Base-by-base conservation (phyloP, 2,888 invertebrate species). In the Agonopterix alstromeriana region DNA sequence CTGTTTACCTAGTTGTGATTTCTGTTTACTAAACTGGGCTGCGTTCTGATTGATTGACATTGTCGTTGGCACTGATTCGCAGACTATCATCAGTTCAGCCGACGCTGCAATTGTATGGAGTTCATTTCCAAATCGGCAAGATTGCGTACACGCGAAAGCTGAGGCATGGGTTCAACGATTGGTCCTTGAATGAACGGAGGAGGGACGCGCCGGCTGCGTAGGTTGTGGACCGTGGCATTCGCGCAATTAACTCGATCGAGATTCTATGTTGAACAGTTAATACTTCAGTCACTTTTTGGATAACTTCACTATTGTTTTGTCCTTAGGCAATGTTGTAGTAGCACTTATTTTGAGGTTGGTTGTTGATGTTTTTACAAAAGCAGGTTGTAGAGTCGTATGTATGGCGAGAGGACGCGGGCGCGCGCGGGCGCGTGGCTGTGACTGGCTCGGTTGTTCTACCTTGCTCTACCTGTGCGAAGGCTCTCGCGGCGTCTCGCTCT, bases 31-130 rank as follows among this genome's bases (percentile, higher is more conserved):
- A 65, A 82, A 84, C 73, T 87, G 86, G 67, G 73, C 77, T 58
- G 80, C 68, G 76, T 82, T 86, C 79, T 82, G 87, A 69, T 86
- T 85, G 81, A 83, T 84, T 77, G 88, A 88, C 88, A 88, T 88
- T 79, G 83, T 86, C 65, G 74, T 48, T 60, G 67, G 67, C 63
- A 67, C 65, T 68, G 67, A 61, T 61, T 65, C 61, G 64, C 69
- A 71, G 12, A 11, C n/a, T 38, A 10, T 42, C 70, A 73, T 75
- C 76, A 73, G 73, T 70, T 77, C 65, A 75, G 61, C 70, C 69
- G 67, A 57, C 62, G 65, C 72, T 73, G 27, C 73, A 59, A 64
- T 64, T 61, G 56, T 59, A 61, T 56, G 54, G 54, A 59, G 60
- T 57, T 71, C 76, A 82, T 84, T 79, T 78, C 76, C 67, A 70